phyloP scores from a whole-genome alignment of 1,140 invertebrate genomes.

The Rhagoletis zephyria region DNA sequence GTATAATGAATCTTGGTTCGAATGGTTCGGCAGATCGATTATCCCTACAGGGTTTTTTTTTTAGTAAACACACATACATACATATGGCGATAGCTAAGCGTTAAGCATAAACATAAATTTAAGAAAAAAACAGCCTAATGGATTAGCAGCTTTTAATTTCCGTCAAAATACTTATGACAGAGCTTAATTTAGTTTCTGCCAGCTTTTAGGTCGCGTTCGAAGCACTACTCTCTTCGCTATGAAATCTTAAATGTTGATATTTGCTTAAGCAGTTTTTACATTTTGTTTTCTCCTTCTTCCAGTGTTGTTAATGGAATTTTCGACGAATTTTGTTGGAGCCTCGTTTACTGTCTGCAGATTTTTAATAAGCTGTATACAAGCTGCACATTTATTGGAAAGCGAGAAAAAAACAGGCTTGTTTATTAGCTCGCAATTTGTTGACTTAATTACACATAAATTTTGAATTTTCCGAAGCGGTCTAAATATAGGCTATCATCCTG shows the following conservation, averaged over 20 bases:
- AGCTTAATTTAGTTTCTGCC: background rate
- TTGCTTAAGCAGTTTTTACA: no score
- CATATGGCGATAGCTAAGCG: background rate
- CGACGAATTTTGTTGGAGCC: background rate
- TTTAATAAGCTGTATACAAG: background rate
- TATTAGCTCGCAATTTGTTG: no score
- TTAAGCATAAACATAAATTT: slow-evolving; percentile 16
- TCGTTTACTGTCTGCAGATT: background rate
- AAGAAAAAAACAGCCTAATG: background rate
- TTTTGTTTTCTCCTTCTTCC: no score
- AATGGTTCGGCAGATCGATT: background rate
- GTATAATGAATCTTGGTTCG: no score
- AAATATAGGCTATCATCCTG: no score
- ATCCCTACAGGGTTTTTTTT: background rate
- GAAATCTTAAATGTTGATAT: background rate
- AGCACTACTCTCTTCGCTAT: background rate
- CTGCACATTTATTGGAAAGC: background rate
- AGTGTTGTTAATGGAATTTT: background rate
- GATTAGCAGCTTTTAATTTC: slow-evolving; percentile 30
- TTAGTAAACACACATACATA: background rate
- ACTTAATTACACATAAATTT: no score
- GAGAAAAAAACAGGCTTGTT: no score
- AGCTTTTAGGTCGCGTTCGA: background rate
- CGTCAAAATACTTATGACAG: background rate
- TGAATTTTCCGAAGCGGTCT: no score